Evolutionary conservation across 2,797 vertebrate genomes (phyloP).

Genomic region (Acridotheres tristis): DNA sequence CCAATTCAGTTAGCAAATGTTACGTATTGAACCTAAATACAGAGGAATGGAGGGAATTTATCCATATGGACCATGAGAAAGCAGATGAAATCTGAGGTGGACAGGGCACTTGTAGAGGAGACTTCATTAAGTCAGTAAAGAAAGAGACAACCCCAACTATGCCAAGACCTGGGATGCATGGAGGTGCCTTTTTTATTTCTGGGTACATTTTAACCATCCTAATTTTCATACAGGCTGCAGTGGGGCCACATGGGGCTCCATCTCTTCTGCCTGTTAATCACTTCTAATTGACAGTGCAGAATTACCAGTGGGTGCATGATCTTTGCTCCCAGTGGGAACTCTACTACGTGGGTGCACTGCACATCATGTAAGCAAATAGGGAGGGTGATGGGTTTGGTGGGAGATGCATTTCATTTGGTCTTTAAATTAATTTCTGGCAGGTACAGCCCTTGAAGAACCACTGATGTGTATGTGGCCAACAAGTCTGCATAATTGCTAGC

Average conservation of each 20-base stretch:
- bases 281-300: not conserved
- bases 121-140: not conserved
- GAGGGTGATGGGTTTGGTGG: not conserved
- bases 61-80: not conserved
- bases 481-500: not conserved
- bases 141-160: not conserved
- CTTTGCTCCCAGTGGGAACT: not conserved
- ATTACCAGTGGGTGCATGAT: rapidly evolving
- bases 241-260: not conserved
- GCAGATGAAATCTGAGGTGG: not conserved
- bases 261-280: not conserved
- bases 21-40: not conserved
- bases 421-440: not conserved
- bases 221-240: not conserved
- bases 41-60: not conserved
- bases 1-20: not conserved
- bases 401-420: not conserved
- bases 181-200: not conserved
- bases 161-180: rapidly evolving
- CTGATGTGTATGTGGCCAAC: not conserved
- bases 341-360: not conserved
- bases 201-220: not conserved
- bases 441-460: not conserved
- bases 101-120: not conserved
- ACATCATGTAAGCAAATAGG: not conserved